phyloP scores from a whole-genome alignment of 2,797 vertebrate species.

The Pipistrellus pipistrellus region DNA sequence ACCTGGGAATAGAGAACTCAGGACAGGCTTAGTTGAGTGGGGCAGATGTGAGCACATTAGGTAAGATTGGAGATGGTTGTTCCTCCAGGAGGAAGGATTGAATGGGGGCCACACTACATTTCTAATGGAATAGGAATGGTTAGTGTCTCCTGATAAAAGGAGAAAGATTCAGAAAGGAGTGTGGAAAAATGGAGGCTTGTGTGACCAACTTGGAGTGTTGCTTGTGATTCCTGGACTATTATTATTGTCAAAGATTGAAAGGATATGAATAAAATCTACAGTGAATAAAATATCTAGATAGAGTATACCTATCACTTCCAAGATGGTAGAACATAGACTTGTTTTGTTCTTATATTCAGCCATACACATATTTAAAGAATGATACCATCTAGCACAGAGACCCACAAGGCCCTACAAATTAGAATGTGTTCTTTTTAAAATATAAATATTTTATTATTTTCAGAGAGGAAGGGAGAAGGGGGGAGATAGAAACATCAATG shows the following conservation, averaged over 20 bases:
- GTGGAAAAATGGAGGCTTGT: not conserved
- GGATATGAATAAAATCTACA: not conserved
- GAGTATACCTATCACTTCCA: not conserved
- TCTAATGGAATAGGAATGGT: not conserved
- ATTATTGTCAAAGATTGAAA: slow-evolving; percentile 9
- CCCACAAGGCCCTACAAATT: not conserved
- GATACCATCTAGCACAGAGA: not conserved
- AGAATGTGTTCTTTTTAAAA: not conserved
- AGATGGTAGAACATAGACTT: not conserved
- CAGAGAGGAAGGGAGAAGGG: no score
- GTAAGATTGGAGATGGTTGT: not conserved
- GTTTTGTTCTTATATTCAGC: not conserved
- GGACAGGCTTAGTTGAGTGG: not conserved
- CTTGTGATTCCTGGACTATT: not conserved
- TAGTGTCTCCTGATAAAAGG: not conserved
- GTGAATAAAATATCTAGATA: not conserved
- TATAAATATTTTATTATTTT: no score
- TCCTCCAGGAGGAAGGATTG: not conserved
- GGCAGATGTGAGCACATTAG: not conserved
- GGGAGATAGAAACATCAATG: no score
- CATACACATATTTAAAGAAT: not conserved
- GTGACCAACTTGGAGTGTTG: not conserved
- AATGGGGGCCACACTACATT: not conserved
- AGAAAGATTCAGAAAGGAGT: not conserved
- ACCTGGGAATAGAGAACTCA: not conserved